Percentiles rank a stretch among this genome's conserved stretches.
Evolutionary conservation across 92 coral and sea anemone species (phyloP).

Genomic region (Porites cylindrica): DNA sequence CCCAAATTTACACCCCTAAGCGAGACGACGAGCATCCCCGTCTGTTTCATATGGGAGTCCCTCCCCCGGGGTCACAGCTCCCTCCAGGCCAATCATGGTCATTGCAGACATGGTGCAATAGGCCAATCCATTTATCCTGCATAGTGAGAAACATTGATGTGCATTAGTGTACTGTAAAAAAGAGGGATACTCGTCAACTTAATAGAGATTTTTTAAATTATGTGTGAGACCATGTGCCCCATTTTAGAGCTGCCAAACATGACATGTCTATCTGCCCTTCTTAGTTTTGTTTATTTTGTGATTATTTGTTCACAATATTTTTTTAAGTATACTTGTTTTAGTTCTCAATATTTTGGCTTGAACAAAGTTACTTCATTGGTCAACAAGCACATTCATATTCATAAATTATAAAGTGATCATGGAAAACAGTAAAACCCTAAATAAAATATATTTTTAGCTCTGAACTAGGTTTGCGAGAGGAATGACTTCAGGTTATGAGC

Average conservation of each 20-base stretch:
- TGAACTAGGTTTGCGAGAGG: background rate
- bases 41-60: no score
- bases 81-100: slow-evolving; percentile 66
- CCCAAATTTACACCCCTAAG: no score
- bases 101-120: slow-evolving; percentile 57
- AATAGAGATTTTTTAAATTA: no score
- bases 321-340: background rate
- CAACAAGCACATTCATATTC: background rate
- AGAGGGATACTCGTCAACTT: no score
- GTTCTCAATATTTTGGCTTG: background rate
- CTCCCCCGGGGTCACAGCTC: no score
- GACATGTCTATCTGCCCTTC: background rate
- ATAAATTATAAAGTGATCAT: no score
- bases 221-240: background rate
- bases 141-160: background rate
- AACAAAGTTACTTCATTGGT: background rate
- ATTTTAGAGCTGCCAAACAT: background rate
- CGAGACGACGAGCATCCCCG: no score
- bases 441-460: background rate
- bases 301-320: background rate
- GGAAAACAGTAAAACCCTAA: background rate
- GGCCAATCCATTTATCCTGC: slow-evolving; percentile 54
- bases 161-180: background rate
- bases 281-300: background rate
- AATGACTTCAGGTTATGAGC: slow-evolving; percentile 1